A percentile compares a stretch with the other conserved stretches of the same genome.
Conservation (phyloP, 2,797 vertebrate species). For the Enteromius viviparus region DNA sequence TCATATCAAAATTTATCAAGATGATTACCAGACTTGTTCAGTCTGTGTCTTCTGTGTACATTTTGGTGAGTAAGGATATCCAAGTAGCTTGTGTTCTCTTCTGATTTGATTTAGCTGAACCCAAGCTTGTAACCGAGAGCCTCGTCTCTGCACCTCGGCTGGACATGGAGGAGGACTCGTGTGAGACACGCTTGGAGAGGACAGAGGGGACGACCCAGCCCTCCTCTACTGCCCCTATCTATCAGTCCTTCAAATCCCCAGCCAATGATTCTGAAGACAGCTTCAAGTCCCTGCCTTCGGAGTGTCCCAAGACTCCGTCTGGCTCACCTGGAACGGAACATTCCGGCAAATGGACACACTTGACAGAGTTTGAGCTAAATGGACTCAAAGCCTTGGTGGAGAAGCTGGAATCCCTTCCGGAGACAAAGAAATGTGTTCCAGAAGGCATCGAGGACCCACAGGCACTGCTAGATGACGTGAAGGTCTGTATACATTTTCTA, state of each 20-base stretch:
- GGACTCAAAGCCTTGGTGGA: constrained; percentile 92
- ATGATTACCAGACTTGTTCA: neutral
- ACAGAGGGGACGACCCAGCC: constrained; percentile 70
- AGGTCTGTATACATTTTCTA: constrained; percentile 76
- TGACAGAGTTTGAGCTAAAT: constrained; percentile 93
- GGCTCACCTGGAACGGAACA: constrained; percentile 85
- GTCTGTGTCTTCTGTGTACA: neutral
- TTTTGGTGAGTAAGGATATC: neutral
- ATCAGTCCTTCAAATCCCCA: constrained; percentile 81
- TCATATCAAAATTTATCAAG: neutral
- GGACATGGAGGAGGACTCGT: constrained; percentile 90
- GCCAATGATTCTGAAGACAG: constrained; percentile 89
- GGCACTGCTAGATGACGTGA: constrained; percentile 91
- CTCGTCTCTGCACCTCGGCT: constrained; percentile 87
- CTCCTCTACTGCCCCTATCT: constrained; percentile 62
- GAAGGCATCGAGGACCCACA: constrained; percentile 90
- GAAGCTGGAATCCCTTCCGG: constrained; percentile 93
- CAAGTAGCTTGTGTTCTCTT: constrained; percentile 13
- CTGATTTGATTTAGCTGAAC: constrained; percentile 78
- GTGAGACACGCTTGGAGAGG: constrained; percentile 80
- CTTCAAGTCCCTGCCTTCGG: constrained; percentile 75
- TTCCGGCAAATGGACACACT: constrained; percentile 85
- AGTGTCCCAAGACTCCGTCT: constrained; percentile 85
- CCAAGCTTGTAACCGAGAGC: constrained; percentile 85
- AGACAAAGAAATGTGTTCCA: constrained; percentile 92